phyloP scores from a whole-genome alignment of 2,113 vertebrate genomes.

The Nothocercus nigrocapillus region DNA sequence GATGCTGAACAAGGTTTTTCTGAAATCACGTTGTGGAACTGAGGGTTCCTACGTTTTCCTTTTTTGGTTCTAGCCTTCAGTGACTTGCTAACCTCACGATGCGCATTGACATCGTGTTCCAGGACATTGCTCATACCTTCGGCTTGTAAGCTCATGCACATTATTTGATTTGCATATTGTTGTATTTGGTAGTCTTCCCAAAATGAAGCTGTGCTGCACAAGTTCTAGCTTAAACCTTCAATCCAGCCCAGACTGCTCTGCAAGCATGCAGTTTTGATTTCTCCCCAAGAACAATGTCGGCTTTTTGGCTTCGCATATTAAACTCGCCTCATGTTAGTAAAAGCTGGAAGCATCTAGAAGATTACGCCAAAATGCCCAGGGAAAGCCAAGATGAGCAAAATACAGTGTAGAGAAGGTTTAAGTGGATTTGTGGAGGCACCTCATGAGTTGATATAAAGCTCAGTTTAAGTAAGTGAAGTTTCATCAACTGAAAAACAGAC shows the following conservation, averaged over 20 bases:
- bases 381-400: conserved; percentile 57
- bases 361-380: conserved; percentile 27
- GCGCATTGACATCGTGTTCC: background rate
- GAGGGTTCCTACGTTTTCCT: background rate
- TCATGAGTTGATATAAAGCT: background rate
- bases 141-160: conserved; percentile 60
- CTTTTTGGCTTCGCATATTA: background rate
- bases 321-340: background rate
- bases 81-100: conserved; percentile 46
- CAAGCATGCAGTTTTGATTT: conserved; percentile 5
- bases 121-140: conserved; percentile 59
- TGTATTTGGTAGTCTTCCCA: conserved; percentile 61
- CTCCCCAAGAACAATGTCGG: background rate
- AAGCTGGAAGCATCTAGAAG: conserved; percentile 32
- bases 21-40: background rate
- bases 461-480: background rate
- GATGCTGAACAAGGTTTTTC: conserved; percentile 45
- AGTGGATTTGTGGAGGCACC: background rate
- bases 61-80: background rate
- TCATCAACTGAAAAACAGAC: background rate
- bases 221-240: conserved; percentile 41
- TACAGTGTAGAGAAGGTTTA: background rate
- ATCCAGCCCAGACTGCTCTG: background rate
- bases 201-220: background rate
- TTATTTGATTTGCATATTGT: conserved; percentile 53